Conservation (phyloP, 1,140 invertebrate genomes). For the Ceratina japonica region DNA sequence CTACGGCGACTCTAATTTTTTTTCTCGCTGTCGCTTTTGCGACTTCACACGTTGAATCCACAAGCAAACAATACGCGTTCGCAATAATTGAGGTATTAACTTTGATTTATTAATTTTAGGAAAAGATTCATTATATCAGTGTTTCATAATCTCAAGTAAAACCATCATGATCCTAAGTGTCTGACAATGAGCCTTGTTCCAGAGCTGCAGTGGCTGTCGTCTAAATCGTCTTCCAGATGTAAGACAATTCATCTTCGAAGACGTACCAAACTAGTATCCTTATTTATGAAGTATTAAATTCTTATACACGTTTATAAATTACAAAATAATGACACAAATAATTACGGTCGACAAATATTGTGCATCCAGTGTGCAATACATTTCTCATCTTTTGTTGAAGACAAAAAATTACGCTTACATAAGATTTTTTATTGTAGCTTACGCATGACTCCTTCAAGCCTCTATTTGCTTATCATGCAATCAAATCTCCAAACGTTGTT, state of each 20-base stretch:
- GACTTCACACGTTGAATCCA: conserved; percentile 1
- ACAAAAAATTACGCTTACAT: conserved; percentile 8
- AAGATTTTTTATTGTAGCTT: conserved; percentile 21
- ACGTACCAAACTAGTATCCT: conserved; percentile 86
- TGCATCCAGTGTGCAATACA: background rate
- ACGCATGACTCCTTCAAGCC: background rate
- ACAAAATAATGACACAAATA: background rate
- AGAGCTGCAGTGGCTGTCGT: conserved; percentile 89
- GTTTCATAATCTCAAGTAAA: conserved; percentile 1
- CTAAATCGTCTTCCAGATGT: conserved; percentile 87
- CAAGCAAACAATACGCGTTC: conserved; percentile 30
- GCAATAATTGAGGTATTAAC: conserved; percentile 55
- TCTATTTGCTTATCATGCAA: background rate
- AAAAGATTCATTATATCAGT: background rate
- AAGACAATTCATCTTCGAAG: conserved; percentile 87
- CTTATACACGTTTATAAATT: conserved; percentile 28
- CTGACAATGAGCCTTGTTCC: conserved; percentile 36
- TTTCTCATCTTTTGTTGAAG: background rate
- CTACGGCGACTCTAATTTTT: conserved; percentile 16
- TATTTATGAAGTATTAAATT: conserved; percentile 35
- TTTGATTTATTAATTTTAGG: background rate
- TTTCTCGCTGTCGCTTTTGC: background rate
- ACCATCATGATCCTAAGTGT: background rate
- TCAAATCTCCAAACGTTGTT: background rate
- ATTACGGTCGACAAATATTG: background rate